phyloP scores from a whole-genome alignment of 2,888 invertebrate species.

The Sphecodes monilicornis region DNA sequence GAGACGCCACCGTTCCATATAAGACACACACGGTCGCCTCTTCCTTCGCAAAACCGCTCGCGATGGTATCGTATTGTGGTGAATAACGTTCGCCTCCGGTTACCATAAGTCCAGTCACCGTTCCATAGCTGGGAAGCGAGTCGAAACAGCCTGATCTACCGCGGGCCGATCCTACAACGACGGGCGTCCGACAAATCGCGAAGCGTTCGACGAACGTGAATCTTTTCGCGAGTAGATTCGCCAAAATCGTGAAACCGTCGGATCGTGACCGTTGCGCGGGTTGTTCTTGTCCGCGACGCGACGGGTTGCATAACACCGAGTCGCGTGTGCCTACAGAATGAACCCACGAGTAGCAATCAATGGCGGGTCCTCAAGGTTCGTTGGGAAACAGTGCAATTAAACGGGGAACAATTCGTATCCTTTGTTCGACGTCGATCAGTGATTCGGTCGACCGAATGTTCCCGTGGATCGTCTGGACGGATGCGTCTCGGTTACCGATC shows the following conservation, averaged over 20 bases:
- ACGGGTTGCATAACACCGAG: neutral
- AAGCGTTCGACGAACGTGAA: neutral
- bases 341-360: neutral
- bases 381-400: neutral
- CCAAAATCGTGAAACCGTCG: neutral
- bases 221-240: neutral
- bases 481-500: neutral
- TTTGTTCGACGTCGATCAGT: neutral
- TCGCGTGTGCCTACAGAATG: neutral
- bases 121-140: neutral
- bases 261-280: neutral
- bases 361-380: neutral
- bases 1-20: constrained; percentile 37
- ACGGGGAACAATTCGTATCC: neutral
- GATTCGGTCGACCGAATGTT: neutral
- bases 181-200: neutral
- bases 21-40: constrained; percentile 42
- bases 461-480: neutral
- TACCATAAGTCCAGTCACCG: constrained; percentile 26
- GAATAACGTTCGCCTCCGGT: constrained; percentile 44
- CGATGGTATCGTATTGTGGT: constrained; percentile 44
- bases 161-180: neutral
- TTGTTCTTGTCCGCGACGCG: neutral
- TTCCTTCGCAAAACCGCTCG: constrained; percentile 59
- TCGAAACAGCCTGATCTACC: constrained; percentile 5